phyloP scores from a whole-genome alignment of 2,888 invertebrate species.

The Chironomus tentans region DNA sequence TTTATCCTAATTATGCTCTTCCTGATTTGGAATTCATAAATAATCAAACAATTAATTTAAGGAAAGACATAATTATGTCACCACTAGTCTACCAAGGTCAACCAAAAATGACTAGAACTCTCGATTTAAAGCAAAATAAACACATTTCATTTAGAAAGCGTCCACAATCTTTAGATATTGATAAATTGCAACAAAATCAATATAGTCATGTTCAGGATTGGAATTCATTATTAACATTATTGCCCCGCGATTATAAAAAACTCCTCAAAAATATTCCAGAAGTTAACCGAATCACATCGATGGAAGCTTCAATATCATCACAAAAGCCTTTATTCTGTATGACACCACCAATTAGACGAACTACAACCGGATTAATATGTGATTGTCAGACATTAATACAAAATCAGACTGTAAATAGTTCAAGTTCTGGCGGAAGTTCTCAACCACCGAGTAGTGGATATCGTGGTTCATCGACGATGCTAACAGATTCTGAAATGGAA shows the following conservation, averaged over 20 bases:
- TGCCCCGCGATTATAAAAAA: constrained; percentile 75
- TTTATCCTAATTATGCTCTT: constrained; percentile 83
- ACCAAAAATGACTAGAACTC: constrained; percentile 47
- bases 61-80: constrained; percentile 56
- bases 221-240: constrained; percentile 81
- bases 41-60: constrained; percentile 34
- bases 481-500: constrained; percentile 54
- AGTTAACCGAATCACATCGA: constrained; percentile 40
- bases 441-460: constrained; percentile 82
- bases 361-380: constrained; percentile 48
- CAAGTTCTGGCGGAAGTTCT: constrained; percentile 46
- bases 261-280: constrained; percentile 71
- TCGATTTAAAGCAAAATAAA: constrained; percentile 28
- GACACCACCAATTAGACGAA: constrained; percentile 45
- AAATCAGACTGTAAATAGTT: constrained; percentile 47
- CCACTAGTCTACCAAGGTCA: constrained; percentile 47
- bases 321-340: constrained; percentile 51
- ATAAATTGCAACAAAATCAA: constrained; percentile 68
- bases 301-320: constrained; percentile 41
- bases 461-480: constrained; percentile 73
- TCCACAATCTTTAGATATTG: constrained; percentile 73
- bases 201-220: constrained; percentile 83
- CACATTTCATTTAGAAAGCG: constrained; percentile 45
- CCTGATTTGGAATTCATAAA: constrained; percentile 77
- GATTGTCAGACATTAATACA: constrained; percentile 49